A percentile compares a stretch with the other conserved stretches of the same genome.
These are phyloP conservation scores for Pterocles burchelli DNA, from an alignment of 2,113 vertebrate species.

Conservation along the genomic window DNA sequence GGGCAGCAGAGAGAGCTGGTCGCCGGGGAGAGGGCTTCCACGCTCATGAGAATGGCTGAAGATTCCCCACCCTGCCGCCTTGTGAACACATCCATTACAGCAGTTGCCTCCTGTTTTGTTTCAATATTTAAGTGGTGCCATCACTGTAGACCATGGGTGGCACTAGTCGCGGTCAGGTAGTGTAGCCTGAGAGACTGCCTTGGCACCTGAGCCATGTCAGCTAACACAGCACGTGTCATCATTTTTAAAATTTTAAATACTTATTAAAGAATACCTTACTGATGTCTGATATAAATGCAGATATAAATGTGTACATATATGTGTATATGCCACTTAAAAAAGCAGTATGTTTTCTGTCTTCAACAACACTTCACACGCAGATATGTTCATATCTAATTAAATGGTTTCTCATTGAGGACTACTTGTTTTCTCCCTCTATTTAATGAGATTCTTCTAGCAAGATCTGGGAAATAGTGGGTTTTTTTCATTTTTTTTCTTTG, in stretches of 20 bases:
- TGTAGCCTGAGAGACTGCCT: background rate
- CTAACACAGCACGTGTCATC: background rate
- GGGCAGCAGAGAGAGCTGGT: fast-evolving
- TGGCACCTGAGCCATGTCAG: background rate
- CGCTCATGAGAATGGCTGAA: fast-evolving
- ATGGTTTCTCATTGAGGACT: background rate
- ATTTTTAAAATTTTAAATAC: background rate
- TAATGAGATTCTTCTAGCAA: background rate
- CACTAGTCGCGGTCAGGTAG: background rate
- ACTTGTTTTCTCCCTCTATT: background rate
- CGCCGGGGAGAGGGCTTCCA: background rate
- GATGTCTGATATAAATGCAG: background rate
- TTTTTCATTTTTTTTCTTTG: background rate
- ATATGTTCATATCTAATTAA: background rate
- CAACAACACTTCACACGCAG: background rate
- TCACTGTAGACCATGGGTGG: background rate
- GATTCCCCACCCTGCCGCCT: fast-evolving
- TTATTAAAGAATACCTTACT: background rate
- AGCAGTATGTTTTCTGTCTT: background rate
- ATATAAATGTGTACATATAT: background rate
- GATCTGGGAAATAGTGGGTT: background rate
- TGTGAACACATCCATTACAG: background rate
- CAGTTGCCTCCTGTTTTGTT: background rate
- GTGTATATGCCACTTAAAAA: background rate
- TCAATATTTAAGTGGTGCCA: background rate